Evolutionary conservation across 2,888 invertebrate genomes (phyloP).

Genomic region (Troglohyphantes excavatus): DNA sequence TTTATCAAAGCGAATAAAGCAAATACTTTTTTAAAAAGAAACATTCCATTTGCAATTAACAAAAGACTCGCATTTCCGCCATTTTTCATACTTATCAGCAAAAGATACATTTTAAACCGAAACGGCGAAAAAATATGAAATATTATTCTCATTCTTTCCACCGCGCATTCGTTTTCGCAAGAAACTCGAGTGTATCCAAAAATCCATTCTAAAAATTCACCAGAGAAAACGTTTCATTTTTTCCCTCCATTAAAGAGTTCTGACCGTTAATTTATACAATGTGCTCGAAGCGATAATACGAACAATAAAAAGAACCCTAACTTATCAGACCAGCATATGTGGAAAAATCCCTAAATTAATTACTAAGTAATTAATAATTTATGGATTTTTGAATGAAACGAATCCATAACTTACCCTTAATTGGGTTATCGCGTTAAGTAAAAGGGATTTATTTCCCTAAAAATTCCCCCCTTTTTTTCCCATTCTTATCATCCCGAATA

Average conservation of each 20-base stretch:
- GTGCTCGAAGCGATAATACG: conserved; percentile 67
- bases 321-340: conserved; percentile 56
- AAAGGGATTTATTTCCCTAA: conserved; percentile 71
- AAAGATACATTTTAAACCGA: conserved; percentile 58
- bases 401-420: conserved; percentile 74
- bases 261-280: conserved; percentile 63
- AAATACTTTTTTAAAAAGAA: not conserved
- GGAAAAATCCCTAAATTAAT: conserved; percentile 64
- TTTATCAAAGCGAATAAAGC: too few relatives aligned
- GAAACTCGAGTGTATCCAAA: conserved; percentile 42
- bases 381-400: conserved; percentile 76
- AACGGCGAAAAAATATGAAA: conserved; percentile 31
- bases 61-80: conserved; percentile 9
- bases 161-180: conserved; percentile 51
- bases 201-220: conserved; percentile 45
- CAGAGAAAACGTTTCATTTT: conserved; percentile 19
- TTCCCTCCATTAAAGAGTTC: not conserved
- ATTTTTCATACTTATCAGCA: conserved; percentile 67
- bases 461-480: conserved; percentile 54
- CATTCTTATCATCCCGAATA: conserved; percentile 65
- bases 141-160: conserved; percentile 51
- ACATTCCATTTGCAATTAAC: conserved; percentile 13
- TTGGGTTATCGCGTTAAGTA: conserved; percentile 77
- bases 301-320: conserved; percentile 57
- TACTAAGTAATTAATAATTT: conserved; percentile 78